Conservation (phyloP, 2,113 vertebrate species). For the Tragelaphus scriptus region DNA sequence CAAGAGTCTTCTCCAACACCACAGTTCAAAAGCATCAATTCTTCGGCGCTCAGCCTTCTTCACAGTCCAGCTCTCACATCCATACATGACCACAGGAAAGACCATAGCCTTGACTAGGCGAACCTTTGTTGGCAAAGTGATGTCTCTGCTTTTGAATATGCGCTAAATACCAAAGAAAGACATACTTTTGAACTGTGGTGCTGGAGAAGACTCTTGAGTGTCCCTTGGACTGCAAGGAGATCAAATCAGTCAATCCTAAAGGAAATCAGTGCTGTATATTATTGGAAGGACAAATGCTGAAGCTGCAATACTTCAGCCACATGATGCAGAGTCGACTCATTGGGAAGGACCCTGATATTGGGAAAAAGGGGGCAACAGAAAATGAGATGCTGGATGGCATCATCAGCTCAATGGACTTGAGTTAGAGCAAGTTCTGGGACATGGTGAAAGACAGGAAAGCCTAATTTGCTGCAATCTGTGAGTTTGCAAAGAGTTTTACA, state of each 20-base stretch:
- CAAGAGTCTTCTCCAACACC: too few species aligned
- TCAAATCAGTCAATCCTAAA: neutral
- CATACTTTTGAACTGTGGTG: neutral
- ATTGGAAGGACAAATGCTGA: neutral
- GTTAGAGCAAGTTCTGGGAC: neutral
- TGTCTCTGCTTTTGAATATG: too few species aligned
- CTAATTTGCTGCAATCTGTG: neutral
- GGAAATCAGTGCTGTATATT: neutral
- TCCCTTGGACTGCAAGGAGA: neutral
- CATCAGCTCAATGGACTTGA: neutral
- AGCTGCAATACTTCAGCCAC: neutral
- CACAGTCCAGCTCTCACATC: too few species aligned
- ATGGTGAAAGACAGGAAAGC: neutral
- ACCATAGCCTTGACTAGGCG: too few species aligned
- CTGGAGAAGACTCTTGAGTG: neutral
- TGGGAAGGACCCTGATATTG: neutral
- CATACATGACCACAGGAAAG: too few species aligned
- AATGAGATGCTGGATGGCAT: neutral
- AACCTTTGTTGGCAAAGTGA: too few species aligned
- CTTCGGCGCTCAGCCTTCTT: too few species aligned
- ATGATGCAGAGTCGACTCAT: neutral
- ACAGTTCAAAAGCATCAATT: too few species aligned
- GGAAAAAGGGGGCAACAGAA: neutral
- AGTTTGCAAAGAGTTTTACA: neutral
- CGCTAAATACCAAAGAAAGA: neutral